phyloP scores from a whole-genome alignment of 2,113 vertebrate genomes.

The Nibea albiflora region DNA sequence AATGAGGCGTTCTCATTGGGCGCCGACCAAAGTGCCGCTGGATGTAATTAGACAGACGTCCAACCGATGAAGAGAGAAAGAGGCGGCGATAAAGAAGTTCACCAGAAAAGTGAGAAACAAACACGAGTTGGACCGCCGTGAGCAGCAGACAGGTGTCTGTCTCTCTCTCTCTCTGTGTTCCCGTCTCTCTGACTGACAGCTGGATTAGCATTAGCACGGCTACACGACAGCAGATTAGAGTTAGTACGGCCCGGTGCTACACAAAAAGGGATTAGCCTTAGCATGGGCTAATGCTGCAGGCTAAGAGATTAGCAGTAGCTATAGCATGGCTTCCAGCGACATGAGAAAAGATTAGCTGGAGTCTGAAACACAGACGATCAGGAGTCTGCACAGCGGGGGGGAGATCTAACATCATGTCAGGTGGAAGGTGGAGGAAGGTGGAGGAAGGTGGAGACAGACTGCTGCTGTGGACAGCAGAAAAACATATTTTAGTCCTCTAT shows the following conservation, averaged over 20 bases:
- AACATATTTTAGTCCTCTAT: too few species aligned
- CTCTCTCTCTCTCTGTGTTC: not conserved
- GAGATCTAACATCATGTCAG: not conserved
- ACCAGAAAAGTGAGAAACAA: too few species aligned
- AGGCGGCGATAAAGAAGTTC: not conserved
- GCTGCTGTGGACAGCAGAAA: too few species aligned
- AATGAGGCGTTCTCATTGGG: not conserved
- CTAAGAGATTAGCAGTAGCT: slow-evolving; percentile 60
- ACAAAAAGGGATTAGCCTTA: slow-evolving; percentile 54
- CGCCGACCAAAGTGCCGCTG: too few species aligned
- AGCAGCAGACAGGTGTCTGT: slow-evolving; percentile 6
- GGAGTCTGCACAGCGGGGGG: not conserved
- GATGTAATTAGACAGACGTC: too few species aligned
- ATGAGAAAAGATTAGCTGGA: slow-evolving; percentile 30
- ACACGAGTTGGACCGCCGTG: not conserved
- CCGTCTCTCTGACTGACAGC: slow-evolving; percentile 28
- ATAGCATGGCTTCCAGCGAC: slow-evolving; percentile 19
- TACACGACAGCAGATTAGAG: slow-evolving; percentile 43
- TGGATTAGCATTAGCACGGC: slow-evolving; percentile 55
- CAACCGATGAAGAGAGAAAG: not conserved
- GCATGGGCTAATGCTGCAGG: slow-evolving; percentile 51
- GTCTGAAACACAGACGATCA: slow-evolving; percentile 1
- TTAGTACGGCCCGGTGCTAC: not conserved
- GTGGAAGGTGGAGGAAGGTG: not conserved
- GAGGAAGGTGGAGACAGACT: too few species aligned